Evolutionary conservation across 2,113 vertebrate genomes (phyloP).

Genomic region (Salvator merianae): DNA sequence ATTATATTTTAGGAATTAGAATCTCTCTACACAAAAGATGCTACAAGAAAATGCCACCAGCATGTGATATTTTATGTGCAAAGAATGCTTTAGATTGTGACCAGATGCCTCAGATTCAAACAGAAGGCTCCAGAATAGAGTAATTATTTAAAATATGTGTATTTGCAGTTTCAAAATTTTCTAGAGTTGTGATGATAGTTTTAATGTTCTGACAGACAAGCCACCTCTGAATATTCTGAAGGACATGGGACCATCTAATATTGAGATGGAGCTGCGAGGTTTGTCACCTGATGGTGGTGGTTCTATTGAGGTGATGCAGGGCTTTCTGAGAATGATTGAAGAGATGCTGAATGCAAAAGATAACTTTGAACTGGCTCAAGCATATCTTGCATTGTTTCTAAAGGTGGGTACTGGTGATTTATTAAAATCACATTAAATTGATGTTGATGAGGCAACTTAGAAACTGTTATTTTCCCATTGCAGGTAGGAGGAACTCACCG

Average conservation of each 20-base stretch:
- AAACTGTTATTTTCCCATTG: too few relatives aligned
- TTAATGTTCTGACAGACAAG: conserved; percentile 70
- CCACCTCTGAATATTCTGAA: conserved; percentile 80
- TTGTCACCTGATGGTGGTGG: conserved; percentile 87
- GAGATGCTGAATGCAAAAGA: conserved; percentile 82
- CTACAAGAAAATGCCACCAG: neutral
- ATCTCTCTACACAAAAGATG: neutral
- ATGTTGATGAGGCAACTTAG: too few relatives aligned
- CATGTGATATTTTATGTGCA: neutral
- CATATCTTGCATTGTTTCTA: conserved; percentile 90
- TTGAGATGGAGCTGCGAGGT: conserved; percentile 84
- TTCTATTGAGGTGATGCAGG: conserved; percentile 75
- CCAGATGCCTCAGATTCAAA: neutral
- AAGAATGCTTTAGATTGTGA: neutral
- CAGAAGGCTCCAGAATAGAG: neutral
- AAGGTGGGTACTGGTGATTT: conserved; percentile 78
- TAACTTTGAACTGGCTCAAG: conserved; percentile 93
- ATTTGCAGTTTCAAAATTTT: neutral
- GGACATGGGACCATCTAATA: conserved; percentile 79
- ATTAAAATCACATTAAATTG: too few relatives aligned
- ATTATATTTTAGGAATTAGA: neutral
- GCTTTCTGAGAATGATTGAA: conserved; percentile 88
- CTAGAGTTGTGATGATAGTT: neutral
- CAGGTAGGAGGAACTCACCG: too few relatives aligned
- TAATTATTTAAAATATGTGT: neutral